Conservation (phyloP, 2,113 vertebrate genomes). For the Pituophis catenifer region DNA sequence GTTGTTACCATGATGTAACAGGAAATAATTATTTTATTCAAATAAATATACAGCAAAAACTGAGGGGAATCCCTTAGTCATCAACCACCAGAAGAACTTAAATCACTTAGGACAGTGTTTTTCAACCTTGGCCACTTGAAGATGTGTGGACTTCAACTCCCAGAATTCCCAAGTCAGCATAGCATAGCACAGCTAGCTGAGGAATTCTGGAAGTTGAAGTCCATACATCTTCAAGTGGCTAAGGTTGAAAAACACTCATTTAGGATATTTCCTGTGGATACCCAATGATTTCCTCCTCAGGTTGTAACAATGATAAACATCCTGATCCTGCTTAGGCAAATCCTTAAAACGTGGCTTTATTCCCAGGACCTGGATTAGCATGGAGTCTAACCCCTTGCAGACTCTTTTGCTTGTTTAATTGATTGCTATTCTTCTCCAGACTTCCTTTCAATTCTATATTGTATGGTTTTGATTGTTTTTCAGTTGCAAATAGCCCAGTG, state of each 20-base stretch:
- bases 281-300: constrained; percentile 17
- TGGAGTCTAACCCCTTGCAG: neutral
- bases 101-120: neutral
- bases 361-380: neutral
- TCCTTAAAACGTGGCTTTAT: neutral
- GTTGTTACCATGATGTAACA: neutral
- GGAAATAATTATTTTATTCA: constrained; percentile 13
- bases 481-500: neutral
- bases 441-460: neutral
- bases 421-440: neutral
- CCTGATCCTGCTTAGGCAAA: neutral
- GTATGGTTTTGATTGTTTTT: neutral
- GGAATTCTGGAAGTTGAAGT: neutral
- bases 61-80: neutral
- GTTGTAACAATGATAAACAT: constrained; percentile 27
- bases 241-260: neutral
- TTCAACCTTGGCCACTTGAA: neutral
- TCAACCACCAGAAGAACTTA: neutral
- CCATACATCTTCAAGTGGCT: neutral
- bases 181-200: neutral
- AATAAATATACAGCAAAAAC: constrained; percentile 22
- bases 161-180: neutral
- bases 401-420: neutral
- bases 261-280: constrained; percentile 1
- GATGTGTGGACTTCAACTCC: neutral